phyloP scores from a whole-genome alignment of 2,113 vertebrate genomes.

The Corythornis madagascariensis region DNA sequence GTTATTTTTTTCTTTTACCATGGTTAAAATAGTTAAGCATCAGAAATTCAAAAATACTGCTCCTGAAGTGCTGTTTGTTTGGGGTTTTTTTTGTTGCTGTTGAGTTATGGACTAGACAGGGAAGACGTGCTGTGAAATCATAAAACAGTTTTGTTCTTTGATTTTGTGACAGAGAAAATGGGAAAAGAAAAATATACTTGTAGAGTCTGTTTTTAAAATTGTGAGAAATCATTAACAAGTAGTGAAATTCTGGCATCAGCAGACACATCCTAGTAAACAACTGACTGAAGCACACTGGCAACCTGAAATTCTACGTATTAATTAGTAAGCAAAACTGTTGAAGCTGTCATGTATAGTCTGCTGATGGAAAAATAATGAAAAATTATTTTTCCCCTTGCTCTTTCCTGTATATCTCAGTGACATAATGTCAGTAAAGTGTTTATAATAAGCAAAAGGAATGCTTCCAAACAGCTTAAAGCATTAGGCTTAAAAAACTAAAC shows the following conservation, averaged over 20 bases:
- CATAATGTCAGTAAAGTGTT: background rate
- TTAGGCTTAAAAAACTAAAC: background rate
- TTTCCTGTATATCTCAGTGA: background rate
- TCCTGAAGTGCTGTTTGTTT: background rate
- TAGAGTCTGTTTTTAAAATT: background rate
- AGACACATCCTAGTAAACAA: background rate
- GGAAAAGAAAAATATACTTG: background rate
- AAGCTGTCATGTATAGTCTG: background rate
- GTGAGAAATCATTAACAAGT: background rate
- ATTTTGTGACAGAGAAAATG: background rate
- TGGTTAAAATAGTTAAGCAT: background rate
- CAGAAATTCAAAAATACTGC: background rate
- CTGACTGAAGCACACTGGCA: background rate
- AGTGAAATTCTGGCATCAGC: background rate
- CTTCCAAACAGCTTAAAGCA: background rate
- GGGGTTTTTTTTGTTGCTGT: background rate
- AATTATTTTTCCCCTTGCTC: background rate
- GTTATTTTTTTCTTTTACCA: background rate
- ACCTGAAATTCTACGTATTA: background rate
- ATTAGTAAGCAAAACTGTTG: background rate
- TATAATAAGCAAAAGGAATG: background rate
- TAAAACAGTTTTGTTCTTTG: background rate
- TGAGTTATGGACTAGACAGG: background rate
- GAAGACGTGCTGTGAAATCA: background rate
- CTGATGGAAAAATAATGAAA: background rate